Evolutionary conservation across 2,797 vertebrate species (phyloP), one percentile per base, ranked within the genome.

Genomic region (Paedocypris micromegethes): DNA sequence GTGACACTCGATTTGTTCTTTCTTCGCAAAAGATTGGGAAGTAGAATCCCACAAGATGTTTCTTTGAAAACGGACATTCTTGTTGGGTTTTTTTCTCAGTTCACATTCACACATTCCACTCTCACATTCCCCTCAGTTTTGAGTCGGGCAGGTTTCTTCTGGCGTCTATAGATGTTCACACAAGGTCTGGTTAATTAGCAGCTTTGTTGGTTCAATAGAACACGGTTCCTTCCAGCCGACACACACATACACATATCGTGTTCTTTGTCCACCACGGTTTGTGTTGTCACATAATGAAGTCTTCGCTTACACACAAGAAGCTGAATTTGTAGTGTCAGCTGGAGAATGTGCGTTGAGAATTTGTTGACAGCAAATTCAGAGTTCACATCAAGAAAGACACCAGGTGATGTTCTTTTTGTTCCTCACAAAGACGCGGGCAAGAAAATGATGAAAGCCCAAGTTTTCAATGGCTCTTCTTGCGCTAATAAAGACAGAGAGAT

Each of bases 121-220:
- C 77, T 72, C 76, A 73, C 73, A 79, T 81, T 84, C 80, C 75
- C 81, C 76, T 73, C 81, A 73, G 73, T 72, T 83, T 77, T 82
- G 79, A 86, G 75, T 78, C 77, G 62, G 75, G 78, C 81, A 77
- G 85, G 80, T 86, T 85, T 86, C 83, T 81, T 82, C 76, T 23
- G 52, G 75, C 77, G 72, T 78, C 78, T 82, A 82, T 82, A 80
- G 82, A 82, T 75, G 72, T 86, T 88, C 86, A 90, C 84, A 89
- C 89, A 87, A 67, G 64, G 80, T 82, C 82, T 87, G 80, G 84
- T 89, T 90, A 89, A 91, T 90, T 88, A 89, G 86, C 72, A 79
- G 82, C 84, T 82, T 68, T 81, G 82, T 78, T 81, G 79, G 78
- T 88, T 86, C 87, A 88, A 85, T 83, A 85, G 80, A 85, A 82